Evolutionary conservation across 2,888 invertebrate species (phyloP).

Genomic region (Agrenia bidenticulata): DNA sequence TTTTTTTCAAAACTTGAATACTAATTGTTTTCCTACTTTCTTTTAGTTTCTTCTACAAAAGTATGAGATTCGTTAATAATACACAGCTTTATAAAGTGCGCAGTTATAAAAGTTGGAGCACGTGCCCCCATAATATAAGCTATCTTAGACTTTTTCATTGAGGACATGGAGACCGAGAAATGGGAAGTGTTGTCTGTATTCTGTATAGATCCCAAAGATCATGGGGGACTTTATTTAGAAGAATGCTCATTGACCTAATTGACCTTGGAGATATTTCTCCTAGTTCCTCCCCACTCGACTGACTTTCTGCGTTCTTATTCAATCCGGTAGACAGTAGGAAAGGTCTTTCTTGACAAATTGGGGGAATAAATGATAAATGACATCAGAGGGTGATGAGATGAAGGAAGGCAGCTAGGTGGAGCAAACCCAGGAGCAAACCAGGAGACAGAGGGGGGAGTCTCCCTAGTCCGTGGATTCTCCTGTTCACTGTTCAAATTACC

Average conservation of each 20-base stretch:
- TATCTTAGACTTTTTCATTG: too few relatives aligned
- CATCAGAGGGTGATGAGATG: conserved; percentile 22
- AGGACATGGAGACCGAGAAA: too few relatives aligned
- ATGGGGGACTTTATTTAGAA: conserved; percentile 8
- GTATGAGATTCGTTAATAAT: too few relatives aligned
- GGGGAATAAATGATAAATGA: conserved; percentile 24
- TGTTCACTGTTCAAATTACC: conserved; percentile 14
- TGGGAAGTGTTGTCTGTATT: too few relatives aligned
- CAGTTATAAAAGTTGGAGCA: too few relatives aligned
- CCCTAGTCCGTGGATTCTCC: not conserved
- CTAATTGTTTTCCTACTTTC: too few relatives aligned
- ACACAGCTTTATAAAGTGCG: too few relatives aligned
- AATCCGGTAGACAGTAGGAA: conserved; percentile 1
- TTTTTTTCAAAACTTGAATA: too few relatives aligned
- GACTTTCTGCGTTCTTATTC: not conserved
- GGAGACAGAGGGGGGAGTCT: conserved; percentile 11
- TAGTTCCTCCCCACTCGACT: not conserved
- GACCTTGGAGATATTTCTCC: conserved; percentile 12
- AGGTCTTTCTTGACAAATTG: conserved; percentile 19
- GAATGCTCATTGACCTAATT: conserved; percentile 20
- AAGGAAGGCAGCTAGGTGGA: conserved; percentile 16
- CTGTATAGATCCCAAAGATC: too few relatives aligned
- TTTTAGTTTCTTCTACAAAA: too few relatives aligned
- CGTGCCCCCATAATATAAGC: too few relatives aligned
- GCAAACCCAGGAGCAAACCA: not conserved